Evolutionary conservation across 2,888 invertebrate species (phyloP), one percentile per base, ranked within the genome.

Genomic region (Hartigia nigra): DNA sequence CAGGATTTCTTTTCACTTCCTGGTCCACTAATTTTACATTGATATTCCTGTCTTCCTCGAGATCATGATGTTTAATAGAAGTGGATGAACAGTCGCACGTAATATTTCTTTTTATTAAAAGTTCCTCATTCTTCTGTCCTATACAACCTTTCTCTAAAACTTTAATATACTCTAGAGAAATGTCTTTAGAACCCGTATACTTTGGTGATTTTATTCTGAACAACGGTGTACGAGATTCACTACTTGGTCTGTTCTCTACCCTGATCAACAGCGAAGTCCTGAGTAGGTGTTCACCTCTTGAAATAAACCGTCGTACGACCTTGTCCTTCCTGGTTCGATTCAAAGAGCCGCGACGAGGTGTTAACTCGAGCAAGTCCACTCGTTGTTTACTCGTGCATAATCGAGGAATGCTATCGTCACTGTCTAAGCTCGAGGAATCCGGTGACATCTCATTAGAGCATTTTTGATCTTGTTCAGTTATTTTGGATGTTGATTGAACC

Each of bases 331-430:
- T 23, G 55, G 55, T 23, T 23, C 55, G 55, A 55, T 55, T 55
- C 55, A 55, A 55, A 55, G 55, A 55, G 9, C 55, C 55, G 55
- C 55, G 55, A 55, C 55, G 55, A 55, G 55, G 55, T 23, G 55
- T 55, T 55, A 55, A 23, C 55, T 55, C 55, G 55, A 55, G 55
- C 55, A 77, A 31, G 12, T 77, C 70, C n/a, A 77, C 70, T 70
- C 36, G 23, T 35, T 77, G 35, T 77, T 77, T 77, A 70, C 77
- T 77, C 36, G 31, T 77, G n/a, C 55, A 23, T 55, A 55, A 55
- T 55, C 23, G 55, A 55, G 55, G 55, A 55, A 55, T 55, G 55
- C 2, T 55, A 55, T 55, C 55, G 23, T 55, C 55, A 55, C 55
- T 55, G 23, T 55, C 55, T 23, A 55, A 55, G 9, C 55, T 55